Base-by-base conservation (phyloP, 2,888 invertebrate genomes). In the Colostygia pectinataria region DNA sequence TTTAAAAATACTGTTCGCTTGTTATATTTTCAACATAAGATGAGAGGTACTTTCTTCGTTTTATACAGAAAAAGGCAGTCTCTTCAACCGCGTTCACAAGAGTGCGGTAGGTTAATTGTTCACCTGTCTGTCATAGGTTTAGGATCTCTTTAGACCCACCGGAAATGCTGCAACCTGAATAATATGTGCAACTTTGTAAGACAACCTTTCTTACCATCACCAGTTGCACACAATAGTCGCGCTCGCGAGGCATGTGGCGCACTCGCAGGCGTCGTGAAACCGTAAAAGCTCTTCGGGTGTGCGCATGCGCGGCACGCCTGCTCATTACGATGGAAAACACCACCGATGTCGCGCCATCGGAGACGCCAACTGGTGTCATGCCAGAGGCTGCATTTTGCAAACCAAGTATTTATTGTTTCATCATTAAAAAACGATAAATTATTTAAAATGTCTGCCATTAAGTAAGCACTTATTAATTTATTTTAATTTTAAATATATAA, bases 171-270 rank as follows among this genome's bases (percentile, higher is more conserved):
- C 13, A 15, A 31, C 9, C 9, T n/a, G 14, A 32, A 28, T n/a
- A n/a, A n/a, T 23, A 20, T 25, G 32, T 38, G 10, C 1, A 27
- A 42, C 27, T 43, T 31, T 38, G 33, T 38, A 55, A 38, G 38
- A 33, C 28, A 27, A 31, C 38, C 33, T 46, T 39, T 12, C 36
- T 31, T 44, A 44, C 39, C 38, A 39, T 24, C 45, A 24, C 24
- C 36, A 50, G 38, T 50, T 43, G 50, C 36, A 49, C 39, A 55
- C 60, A 61, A 71, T 74, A 67, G 74, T 69, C 67, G 43, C 7
- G 33, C 74, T 69, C 67, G 43, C 7, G 33, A 77, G 82, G 80
- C 87, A 87, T 83, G 76, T 87, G 88, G 86, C 72, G 72, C 71
- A 76, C 79, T 20, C 79, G 76, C 33, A 62, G 63, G 53, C 62